phyloP scores from a whole-genome alignment of 2,113 vertebrate genomes.

The Neolamprologus devosi region DNA sequence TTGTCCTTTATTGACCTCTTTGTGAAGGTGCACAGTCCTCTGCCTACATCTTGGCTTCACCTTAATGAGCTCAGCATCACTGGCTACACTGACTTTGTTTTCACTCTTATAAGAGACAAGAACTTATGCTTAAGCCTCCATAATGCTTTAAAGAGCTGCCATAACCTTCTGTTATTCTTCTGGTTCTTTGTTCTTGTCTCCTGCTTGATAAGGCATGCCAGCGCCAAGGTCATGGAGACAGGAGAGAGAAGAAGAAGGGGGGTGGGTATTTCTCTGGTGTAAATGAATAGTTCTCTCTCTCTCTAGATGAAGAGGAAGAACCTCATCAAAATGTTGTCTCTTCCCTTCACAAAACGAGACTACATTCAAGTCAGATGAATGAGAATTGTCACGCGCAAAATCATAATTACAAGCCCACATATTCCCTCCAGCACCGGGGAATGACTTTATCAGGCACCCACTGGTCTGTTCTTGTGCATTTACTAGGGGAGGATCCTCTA shows the following conservation, averaged over 20 bases:
- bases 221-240: conserved; percentile 67
- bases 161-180: conserved; percentile 71
- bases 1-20: conserved; percentile 61
- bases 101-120: conserved; percentile 47
- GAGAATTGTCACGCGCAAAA: conserved; percentile 68
- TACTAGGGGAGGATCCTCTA: conserved; percentile 52
- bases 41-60: conserved; percentile 43
- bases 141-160: conserved; percentile 67
- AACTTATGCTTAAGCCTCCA: conserved; percentile 59
- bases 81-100: conserved; percentile 53
- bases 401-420: conserved; percentile 66
- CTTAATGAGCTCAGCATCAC: conserved; percentile 50
- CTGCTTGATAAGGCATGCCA: conserved; percentile 67
- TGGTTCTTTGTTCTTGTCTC: conserved; percentile 68
- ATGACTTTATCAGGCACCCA: conserved; percentile 61
- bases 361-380: conserved; percentile 71
- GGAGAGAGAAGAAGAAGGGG: conserved; percentile 32
- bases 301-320: conserved; percentile 66
- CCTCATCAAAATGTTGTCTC: conserved; percentile 71
- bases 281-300: conserved; percentile 63
- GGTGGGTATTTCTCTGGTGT: conserved; percentile 56
- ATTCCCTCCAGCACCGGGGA: conserved; percentile 57
- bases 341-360: conserved; percentile 51
- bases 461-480: conserved; percentile 49
- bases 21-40: conserved; percentile 46